Evolutionary conservation across 2,888 invertebrate species (phyloP), one percentile per base, ranked within the genome.

Genomic region (Patella ulyssiponensis): DNA sequence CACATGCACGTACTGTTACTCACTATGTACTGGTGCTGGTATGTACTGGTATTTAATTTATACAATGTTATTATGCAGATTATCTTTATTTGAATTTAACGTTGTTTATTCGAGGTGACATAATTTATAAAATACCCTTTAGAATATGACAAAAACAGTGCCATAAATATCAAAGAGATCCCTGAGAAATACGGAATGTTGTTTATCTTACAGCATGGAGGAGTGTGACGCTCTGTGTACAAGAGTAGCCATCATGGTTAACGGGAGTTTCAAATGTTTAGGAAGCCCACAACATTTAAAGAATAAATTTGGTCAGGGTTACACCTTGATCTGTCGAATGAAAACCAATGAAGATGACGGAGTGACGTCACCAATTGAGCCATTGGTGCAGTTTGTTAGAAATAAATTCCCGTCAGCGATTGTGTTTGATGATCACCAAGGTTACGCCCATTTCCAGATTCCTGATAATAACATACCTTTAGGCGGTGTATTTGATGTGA

Each of bases 221-320:
- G 96, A 96, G 92, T 96, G 96, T 92, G 96, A 96, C 89, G 94
- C 95, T 69, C 93, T 96, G 27, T 96, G 96, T 90, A 93, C 94
- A 74, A 94, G 96, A 80, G 92, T 96, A 82, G 95, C 94, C 1
- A 96, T 96, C 80, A 94, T 96, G 95, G 94, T 94, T 0, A 93
- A 92, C 80, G 96, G 96, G 0, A 92, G 93, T 85, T 92, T 96
- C 84, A 94, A 94, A 81, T 96, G 96, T 87, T 93, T 96, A 73
- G 96, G 96, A 75, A 93, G 94, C 78, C 94, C 95, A 81, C 94
- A 94, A 81, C 94, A 94, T 81, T 93, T 96, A 85, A 95, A 96
- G 87, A 94, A 94, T 78, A 93, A 93, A 76, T 95, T 94, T 89
- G 95, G 95, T 3, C 93, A 93, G 75, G 96, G 96, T 58, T 95